phyloP scores from a whole-genome alignment of 2,888 invertebrate genomes.

The Leptinotarsa rubiginosa region DNA sequence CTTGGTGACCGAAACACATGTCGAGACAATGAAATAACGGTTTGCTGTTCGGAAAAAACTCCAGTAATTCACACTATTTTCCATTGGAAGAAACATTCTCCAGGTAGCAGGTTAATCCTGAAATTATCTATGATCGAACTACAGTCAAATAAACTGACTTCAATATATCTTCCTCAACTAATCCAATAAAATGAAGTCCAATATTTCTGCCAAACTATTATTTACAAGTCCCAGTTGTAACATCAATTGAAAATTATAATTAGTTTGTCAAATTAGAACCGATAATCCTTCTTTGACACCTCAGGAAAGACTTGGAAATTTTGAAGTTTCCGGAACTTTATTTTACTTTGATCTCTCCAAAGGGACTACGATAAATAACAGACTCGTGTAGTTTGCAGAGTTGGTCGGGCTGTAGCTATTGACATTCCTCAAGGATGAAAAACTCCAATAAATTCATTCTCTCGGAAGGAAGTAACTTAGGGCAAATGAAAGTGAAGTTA shows the following conservation, averaged over 20 bases:
- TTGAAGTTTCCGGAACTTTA: slow-evolving; percentile 52
- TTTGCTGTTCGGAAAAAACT: no score
- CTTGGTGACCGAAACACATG: no score
- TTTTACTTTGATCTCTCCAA: slow-evolving; percentile 52
- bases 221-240: slow-evolving; percentile 50
- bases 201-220: slow-evolving; percentile 9
- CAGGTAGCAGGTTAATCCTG: no score
- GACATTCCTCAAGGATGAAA: slow-evolving; percentile 18
- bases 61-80: no score
- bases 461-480: slow-evolving; percentile 2
- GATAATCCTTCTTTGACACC: slow-evolving; percentile 10
- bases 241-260: slow-evolving; percentile 57
- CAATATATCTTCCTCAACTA: no score
- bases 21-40: no score
- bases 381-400: slow-evolving; percentile 26
- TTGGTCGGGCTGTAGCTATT: slow-evolving; percentile 6
- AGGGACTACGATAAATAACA: slow-evolving; percentile 54
- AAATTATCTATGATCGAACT: no score
- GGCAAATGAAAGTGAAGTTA: slow-evolving; percentile 14
- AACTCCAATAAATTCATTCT: slow-evolving; percentile 17
- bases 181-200: neutral
- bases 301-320: slow-evolving; percentile 40
- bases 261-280: slow-evolving; percentile 50
- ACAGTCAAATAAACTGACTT: no score
- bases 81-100: no score